Evolutionary conservation across 2,113 vertebrate species (phyloP).

Genomic region (Paraplagusia blochii): DNA sequence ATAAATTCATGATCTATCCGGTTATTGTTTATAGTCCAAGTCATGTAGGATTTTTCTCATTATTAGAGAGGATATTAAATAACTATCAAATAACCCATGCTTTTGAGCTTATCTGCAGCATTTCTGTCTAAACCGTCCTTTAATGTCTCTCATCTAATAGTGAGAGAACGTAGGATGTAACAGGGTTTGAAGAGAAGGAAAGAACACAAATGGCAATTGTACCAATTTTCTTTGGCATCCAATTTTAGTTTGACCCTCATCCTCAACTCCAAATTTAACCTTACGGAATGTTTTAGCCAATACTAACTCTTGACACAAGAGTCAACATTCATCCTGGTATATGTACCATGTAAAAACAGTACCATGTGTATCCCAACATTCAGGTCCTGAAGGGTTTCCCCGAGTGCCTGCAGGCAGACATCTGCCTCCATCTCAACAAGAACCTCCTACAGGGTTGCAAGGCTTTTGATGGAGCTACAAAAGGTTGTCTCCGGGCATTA

Average conservation of each 20-base stretch:
- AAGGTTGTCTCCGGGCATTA: constrained; percentile 94
- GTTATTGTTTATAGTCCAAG: no score
- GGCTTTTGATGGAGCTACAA: constrained; percentile 90
- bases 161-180: constrained; percentile 10
- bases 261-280: constrained; percentile 1
- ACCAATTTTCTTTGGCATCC: constrained; percentile 30
- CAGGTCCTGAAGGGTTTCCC: constrained; percentile 99
- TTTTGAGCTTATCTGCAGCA: no score
- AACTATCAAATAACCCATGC: no score
- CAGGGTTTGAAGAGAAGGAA: constrained; percentile 70
- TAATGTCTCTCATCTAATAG: constrained; percentile 30
- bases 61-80: no score
- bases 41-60: no score
- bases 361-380: constrained; percentile 22
- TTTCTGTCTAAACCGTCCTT: constrained; percentile 34
- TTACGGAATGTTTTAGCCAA: background rate
- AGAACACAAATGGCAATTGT: constrained; percentile 71
- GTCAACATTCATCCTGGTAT: background rate
- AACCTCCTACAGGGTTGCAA: constrained; percentile 92
- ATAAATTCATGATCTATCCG: no score
- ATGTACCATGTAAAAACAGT: background rate
- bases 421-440: constrained; percentile 97
- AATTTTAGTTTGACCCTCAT: constrained; percentile 16
- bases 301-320: background rate
- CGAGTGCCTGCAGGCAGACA: constrained; percentile 98